These are phyloP conservation scores for Anthonomus grandis DNA, from an alignment of 1,140 invertebrate genomes.

Conservation along the genomic window DNA sequence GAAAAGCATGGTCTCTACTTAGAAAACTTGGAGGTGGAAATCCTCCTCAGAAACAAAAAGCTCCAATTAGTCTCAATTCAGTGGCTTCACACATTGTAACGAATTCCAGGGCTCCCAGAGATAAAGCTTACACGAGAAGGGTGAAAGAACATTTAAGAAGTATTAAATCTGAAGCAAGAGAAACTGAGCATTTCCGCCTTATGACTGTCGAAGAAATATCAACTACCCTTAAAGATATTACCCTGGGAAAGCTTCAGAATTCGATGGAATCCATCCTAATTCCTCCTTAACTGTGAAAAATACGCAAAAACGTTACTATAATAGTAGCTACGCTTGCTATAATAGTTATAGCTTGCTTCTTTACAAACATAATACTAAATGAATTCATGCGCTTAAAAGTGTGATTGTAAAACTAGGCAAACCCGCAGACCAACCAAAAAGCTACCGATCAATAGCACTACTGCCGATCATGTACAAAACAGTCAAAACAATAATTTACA, in stretches of 20 bases:
- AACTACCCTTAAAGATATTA: too few species aligned
- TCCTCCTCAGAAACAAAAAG: conserved; percentile 9
- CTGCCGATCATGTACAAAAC: background rate
- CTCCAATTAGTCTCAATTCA: conserved; percentile 16
- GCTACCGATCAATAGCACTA: conserved; percentile 21
- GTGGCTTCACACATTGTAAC: conserved; percentile 16
- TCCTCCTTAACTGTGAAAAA: conserved; percentile 6
- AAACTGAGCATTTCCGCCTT: too few species aligned
- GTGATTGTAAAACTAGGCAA: too few species aligned
- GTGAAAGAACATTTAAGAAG: conserved; percentile 20
- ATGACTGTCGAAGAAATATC: too few species aligned
- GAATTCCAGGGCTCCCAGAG: conserved; percentile 19
- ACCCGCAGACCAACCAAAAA: conserved; percentile 10
- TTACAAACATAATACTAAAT: conserved; percentile 16
- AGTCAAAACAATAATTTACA: background rate
- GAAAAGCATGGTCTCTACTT: conserved; percentile 19
- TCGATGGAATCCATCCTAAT: conserved; percentile 16
- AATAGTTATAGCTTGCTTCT: conserved; percentile 19
- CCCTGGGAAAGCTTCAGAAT: conserved; percentile 15
- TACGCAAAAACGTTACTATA: conserved; percentile 6
- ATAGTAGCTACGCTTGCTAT: too few species aligned
- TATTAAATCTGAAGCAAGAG: conserved; percentile 15
- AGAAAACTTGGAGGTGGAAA: conserved; percentile 17
- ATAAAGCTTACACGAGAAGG: conserved; percentile 17
- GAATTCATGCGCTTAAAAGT: too few species aligned